These are phyloP conservation scores for Neocrepidodera transversa DNA, from an alignment of 2,888 invertebrate genomes.

Conservation along the genomic window DNA sequence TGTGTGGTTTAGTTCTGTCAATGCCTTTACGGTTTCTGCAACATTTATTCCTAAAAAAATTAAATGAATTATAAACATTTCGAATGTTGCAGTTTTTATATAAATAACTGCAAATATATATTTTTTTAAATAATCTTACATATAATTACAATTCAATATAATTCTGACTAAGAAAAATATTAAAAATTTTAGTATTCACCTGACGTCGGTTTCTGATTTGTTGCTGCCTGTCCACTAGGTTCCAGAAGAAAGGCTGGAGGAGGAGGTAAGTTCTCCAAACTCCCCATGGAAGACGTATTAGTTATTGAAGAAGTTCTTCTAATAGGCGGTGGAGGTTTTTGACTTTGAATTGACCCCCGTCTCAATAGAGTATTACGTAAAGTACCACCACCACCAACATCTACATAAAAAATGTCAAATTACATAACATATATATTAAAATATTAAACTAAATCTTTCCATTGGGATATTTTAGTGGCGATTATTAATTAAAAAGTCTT, in stretches of 20 bases:
- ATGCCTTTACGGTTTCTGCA: slow-evolving; percentile 85
- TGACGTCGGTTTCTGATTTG: slow-evolving; percentile 21
- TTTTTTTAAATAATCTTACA: no score
- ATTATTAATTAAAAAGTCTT: no score
- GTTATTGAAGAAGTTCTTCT: slow-evolving; percentile 77
- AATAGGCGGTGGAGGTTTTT: slow-evolving; percentile 84
- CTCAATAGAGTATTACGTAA: slow-evolving; percentile 63
- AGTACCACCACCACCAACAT: slow-evolving; percentile 43
- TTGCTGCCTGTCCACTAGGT: slow-evolving; percentile 40
- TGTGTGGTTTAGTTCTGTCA: slow-evolving; percentile 85
- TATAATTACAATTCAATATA: no score
- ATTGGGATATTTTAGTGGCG: no score
- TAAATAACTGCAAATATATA: no score
- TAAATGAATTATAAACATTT: background rate
- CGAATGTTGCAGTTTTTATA: background rate
- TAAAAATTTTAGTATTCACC: no score
- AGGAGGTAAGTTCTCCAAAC: slow-evolving; percentile 70
- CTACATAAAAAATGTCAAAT: no score
- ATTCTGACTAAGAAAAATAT: no score
- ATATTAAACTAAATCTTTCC: no score
- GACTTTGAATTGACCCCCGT: slow-evolving; percentile 66
- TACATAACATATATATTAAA: no score
- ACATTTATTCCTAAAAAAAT: slow-evolving; percentile 67
- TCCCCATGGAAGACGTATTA: slow-evolving; percentile 59
- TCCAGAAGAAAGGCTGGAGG: slow-evolving; percentile 82